A percentile compares a stretch with the other conserved stretches of the same genome.
Conservation (phyloP, 1,140 invertebrate genomes). For the Drosophila pruinosa region DNA sequence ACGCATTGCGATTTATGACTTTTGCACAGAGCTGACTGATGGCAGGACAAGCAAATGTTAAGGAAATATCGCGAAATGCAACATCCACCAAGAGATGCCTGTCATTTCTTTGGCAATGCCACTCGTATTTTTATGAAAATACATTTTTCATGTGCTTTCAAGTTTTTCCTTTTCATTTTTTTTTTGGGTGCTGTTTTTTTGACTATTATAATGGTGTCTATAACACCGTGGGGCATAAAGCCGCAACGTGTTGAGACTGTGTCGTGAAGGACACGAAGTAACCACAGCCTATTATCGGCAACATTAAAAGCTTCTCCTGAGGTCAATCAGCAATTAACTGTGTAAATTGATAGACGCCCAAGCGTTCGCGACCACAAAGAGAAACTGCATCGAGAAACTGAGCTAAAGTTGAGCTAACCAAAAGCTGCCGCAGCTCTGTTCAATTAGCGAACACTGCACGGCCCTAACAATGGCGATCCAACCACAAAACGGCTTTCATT, state of each 20-base stretch:
- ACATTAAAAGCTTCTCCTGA: conserved; percentile 46
- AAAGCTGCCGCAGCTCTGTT: conserved; percentile 12
- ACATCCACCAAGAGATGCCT: conserved; percentile 43
- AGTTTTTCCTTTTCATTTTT: neutral
- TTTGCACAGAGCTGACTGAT: conserved; percentile 69
- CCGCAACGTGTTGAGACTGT: neutral
- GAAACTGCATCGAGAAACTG: neutral
- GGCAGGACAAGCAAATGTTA: conserved; percentile 73
- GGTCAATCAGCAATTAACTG: conserved; percentile 77
- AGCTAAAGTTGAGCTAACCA: neutral
- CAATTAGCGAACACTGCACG: conserved; percentile 56
- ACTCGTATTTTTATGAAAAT: conserved; percentile 53
- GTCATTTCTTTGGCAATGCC: conserved; percentile 51
- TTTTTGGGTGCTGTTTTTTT: neutral
- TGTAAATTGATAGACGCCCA: conserved; percentile 66
- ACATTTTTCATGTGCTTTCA: conserved; percentile 46
- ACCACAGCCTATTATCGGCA: conserved; percentile 45
- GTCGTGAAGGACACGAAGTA: neutral
- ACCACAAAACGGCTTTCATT: conserved; percentile 62
- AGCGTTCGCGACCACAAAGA: conserved; percentile 34
- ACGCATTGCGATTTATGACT: conserved; percentile 81
- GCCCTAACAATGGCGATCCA: conserved; percentile 24
- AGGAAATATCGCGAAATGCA: conserved; percentile 66
- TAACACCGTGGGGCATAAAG: neutral
- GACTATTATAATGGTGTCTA: conserved; percentile 4